phyloP scores from a whole-genome alignment of 2,797 vertebrate genomes.

The Oreonectes daqikongensis region DNA sequence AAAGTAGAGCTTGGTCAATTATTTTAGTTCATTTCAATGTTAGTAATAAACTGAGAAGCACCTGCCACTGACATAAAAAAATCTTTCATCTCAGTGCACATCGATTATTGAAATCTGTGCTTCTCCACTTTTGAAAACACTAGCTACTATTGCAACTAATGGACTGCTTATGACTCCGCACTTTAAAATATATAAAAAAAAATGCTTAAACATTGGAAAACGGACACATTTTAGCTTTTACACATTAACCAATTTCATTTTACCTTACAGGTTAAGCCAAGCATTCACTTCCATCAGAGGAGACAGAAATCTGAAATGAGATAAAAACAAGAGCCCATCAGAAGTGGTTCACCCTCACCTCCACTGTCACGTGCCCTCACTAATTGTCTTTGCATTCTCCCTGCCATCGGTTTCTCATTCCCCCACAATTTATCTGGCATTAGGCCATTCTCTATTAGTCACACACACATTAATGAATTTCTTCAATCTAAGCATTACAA shows the following conservation, averaged over 20 bases:
- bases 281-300: constrained; percentile 3
- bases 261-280: not conserved
- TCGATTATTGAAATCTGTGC: not conserved
- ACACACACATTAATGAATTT: constrained; percentile 52
- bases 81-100: too few species aligned
- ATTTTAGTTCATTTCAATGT: too few species aligned
- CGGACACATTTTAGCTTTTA: not conserved
- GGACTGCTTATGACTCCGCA: not conserved
- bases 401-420: constrained; percentile 55
- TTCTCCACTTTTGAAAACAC: not conserved
- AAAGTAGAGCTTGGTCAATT: too few species aligned
- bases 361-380: constrained; percentile 48
- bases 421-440: constrained; percentile 44
- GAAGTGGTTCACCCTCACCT: constrained; percentile 50
- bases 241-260: not conserved
- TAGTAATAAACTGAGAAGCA: too few species aligned
- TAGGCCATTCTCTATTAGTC: constrained; percentile 51
- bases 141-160: not conserved
- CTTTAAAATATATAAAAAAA: not conserved
- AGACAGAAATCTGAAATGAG: constrained; percentile 16
- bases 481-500: constrained; percentile 57
- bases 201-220: not conserved
- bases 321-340: constrained; percentile 45
- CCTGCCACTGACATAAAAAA: too few species aligned
- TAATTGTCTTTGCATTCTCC: constrained; percentile 65